Percentiles rank a stretch among this genome's conserved stretches.
Evolutionary conservation across 1,140 invertebrate genomes (phyloP).

Genomic region (Littorina saxatilis): DNA sequence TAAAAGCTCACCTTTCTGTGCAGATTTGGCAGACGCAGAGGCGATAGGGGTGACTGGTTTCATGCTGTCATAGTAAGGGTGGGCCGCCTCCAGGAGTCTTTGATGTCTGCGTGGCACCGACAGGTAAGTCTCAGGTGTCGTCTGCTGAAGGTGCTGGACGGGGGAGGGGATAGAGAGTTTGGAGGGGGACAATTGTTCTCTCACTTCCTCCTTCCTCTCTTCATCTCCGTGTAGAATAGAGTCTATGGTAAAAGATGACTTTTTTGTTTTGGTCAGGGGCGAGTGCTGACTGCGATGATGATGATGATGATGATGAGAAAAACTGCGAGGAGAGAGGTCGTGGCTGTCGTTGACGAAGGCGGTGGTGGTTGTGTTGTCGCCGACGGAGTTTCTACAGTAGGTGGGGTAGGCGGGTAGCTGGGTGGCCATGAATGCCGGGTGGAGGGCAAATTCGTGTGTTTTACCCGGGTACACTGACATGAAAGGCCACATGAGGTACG

Average conservation of each 20-base stretch:
- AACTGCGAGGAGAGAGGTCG: not conserved
- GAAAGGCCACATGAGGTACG: conserved; percentile 44
- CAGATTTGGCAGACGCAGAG: not conserved
- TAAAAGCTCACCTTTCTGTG: conserved; percentile 8
- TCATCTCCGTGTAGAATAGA: conserved; percentile 82
- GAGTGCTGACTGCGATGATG: not conserved
- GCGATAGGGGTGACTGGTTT: conserved; percentile 21
- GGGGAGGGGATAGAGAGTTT: conserved; percentile 20
- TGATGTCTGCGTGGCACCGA: conserved; percentile 45
- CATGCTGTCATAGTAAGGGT: conserved; percentile 41
- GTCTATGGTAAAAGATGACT: conserved; percentile 88
- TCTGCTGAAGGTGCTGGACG: conserved; percentile 27
- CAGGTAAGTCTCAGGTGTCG: conserved; percentile 35
- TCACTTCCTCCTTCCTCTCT: conserved; percentile 37
- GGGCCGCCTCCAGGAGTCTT: conserved; percentile 44
- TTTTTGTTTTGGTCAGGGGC: conserved; percentile 25
- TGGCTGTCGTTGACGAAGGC: conserved; percentile 4
- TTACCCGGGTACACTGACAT: conserved; percentile 41
- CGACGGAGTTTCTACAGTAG: conserved; percentile 33
- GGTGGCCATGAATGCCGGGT: conserved; percentile 59
- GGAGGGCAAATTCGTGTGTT: conserved; percentile 47
- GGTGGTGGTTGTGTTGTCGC: not conserved
- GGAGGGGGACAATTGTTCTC: not conserved
- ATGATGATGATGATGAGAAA: not conserved
- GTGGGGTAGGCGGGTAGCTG: conserved; percentile 47